Evolutionary conservation across 2,888 invertebrate genomes (phyloP).

Genomic region (Bimastos eiseni): DNA sequence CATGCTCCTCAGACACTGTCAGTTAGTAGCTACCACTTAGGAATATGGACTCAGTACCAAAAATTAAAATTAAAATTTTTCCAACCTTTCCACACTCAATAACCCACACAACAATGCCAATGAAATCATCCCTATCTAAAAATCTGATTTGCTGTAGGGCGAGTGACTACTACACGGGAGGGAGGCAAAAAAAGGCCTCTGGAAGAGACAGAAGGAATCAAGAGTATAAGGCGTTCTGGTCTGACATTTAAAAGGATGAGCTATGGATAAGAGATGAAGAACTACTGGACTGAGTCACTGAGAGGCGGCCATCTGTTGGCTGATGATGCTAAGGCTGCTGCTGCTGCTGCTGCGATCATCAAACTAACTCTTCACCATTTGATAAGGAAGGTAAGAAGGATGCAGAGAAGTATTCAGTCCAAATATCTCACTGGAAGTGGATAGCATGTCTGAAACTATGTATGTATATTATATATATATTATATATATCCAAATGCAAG

Average conservation of each 20-base stretch:
- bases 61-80: not conserved
- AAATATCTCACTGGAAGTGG: not conserved
- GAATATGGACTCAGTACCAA: not conserved
- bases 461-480: too few species aligned
- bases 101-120: not conserved
- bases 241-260: constrained; percentile 4
- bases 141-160: not conserved
- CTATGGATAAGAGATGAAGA: constrained; percentile 13
- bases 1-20: not conserved
- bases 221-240: not conserved
- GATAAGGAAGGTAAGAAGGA: constrained; percentile 10
- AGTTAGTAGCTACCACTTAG: not conserved
- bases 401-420: not conserved
- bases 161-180: not conserved
- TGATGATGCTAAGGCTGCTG: not conserved
- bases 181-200: not conserved
- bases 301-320: not conserved
- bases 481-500: not conserved
- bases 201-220: not conserved
- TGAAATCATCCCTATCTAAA: not conserved
- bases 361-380: not conserved
- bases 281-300: not conserved
- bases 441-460: not conserved
- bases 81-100: not conserved
- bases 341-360: not conserved